phyloP scores from a whole-genome alignment of 2,113 vertebrate species.

The Lophura nycthemera region DNA sequence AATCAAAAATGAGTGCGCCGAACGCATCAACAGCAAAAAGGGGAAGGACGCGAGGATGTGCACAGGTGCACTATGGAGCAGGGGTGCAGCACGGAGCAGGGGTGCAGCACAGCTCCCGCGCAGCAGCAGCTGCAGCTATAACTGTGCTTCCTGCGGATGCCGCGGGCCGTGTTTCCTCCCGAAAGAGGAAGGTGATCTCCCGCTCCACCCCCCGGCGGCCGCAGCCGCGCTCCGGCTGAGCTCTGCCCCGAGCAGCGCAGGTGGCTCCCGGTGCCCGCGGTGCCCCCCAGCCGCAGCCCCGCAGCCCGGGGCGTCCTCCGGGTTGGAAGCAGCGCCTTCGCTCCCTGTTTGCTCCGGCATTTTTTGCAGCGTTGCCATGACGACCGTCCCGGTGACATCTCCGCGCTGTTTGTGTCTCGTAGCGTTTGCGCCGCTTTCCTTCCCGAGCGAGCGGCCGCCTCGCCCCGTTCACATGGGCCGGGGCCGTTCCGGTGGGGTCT shows the following conservation, averaged over 20 bases:
- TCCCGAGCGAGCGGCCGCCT: background rate
- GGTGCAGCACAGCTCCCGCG: background rate
- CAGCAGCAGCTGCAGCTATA: background rate
- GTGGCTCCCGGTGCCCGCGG: fast-evolving
- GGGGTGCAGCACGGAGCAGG: background rate
- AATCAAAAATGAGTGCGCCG: background rate
- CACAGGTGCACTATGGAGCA: background rate
- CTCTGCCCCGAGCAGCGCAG: fast-evolving
- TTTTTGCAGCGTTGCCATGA: constrained; percentile 32
- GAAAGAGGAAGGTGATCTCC: background rate
- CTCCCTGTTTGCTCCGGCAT: background rate
- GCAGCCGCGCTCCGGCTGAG: fast-evolving
- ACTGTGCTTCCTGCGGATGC: background rate
- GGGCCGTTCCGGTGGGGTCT: fast-evolving
- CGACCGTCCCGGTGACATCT: constrained; percentile 46
- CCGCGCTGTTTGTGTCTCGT: background rate
- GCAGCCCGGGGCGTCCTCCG: background rate
- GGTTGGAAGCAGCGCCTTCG: background rate
- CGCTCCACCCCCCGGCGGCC: fast-evolving
- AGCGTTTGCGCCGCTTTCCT: background rate
- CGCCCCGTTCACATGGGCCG: fast-evolving
- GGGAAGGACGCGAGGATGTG: fast-evolving
- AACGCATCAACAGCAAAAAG: background rate
- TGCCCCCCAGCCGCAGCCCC: background rate
- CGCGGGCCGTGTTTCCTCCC: background rate